Evolutionary conservation across 2,888 invertebrate species (phyloP).

Genomic region (Tiphia femorata): DNA sequence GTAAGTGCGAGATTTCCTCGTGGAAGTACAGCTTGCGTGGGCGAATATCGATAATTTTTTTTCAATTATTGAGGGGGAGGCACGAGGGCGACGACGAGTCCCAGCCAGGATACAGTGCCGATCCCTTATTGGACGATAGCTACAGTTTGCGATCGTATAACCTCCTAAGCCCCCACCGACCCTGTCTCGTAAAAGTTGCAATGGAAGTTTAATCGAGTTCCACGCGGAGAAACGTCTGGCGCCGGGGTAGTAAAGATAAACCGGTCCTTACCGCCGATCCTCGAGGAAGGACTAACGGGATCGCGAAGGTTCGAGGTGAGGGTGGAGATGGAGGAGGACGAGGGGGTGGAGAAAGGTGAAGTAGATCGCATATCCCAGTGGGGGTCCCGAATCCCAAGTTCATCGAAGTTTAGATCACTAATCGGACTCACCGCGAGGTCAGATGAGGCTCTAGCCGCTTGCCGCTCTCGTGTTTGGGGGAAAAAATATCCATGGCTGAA

Average conservation of each 20-base stretch:
- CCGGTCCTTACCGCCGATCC: constrained; percentile 50
- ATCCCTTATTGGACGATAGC: constrained; percentile 15
- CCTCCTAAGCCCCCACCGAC: constrained; percentile 41
- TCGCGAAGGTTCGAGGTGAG: too few species aligned
- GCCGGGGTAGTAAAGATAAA: constrained; percentile 57
- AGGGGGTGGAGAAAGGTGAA: constrained; percentile 7
- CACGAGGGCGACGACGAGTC: too few species aligned
- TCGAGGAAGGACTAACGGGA: constrained; percentile 45
- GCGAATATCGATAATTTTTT: constrained; percentile 11
- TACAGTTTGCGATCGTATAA: constrained; percentile 36
- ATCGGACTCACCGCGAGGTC: constrained; percentile 42
- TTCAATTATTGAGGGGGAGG: neutral
- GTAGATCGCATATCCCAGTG: constrained; percentile 38
- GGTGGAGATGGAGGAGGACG: neutral
- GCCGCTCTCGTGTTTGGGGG: constrained; percentile 11
- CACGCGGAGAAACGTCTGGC: constrained; percentile 53
- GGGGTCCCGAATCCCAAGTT: constrained; percentile 40
- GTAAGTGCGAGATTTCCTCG: too few species aligned
- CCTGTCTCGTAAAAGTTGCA: constrained; percentile 60
- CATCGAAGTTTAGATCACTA: constrained; percentile 52
- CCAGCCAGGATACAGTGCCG: neutral
- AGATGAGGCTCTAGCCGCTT: constrained; percentile 9
- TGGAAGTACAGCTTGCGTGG: too few species aligned
- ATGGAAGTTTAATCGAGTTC: constrained; percentile 65
- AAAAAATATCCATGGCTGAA: constrained; percentile 15